A percentile compares a stretch with the other conserved stretches of the same genome.
phyloP scores from a whole-genome alignment of 2,888 invertebrate genomes.

The Axea sp. region DNA sequence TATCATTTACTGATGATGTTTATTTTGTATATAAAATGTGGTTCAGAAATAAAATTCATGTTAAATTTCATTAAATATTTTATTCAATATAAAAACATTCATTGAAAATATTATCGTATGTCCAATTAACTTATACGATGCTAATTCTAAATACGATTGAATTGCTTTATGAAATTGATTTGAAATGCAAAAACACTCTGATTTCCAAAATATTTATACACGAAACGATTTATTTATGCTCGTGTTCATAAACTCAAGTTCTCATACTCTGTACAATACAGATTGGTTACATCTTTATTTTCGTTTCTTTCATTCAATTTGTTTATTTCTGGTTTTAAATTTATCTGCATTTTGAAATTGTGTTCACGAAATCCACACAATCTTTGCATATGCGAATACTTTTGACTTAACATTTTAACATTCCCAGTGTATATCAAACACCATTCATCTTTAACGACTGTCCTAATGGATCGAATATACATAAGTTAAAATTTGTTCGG shows the following conservation, averaged over 20 bases:
- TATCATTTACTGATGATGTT: too few species aligned
- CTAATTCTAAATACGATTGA: too few species aligned
- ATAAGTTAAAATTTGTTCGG: too few species aligned
- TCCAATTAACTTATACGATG: too few species aligned
- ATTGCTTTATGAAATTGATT: too few species aligned
- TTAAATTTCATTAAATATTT: too few species aligned
- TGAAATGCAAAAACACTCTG: neutral
- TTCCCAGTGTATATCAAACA: slow-evolving; percentile 6
- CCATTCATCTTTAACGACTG: slow-evolving; percentile 9
- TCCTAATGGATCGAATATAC: slow-evolving; percentile 8
- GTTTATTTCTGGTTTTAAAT: slow-evolving; percentile 14
- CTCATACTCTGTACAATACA: neutral
- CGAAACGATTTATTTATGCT: slow-evolving; percentile 7
- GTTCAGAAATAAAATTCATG: too few species aligned
- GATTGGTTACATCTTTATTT: slow-evolving; percentile 15
- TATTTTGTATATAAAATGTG: too few species aligned
- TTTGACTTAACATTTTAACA: slow-evolving; percentile 11
- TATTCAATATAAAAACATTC: too few species aligned
- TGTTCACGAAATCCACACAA: neutral
- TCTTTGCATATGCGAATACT: neutral
- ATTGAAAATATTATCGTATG: too few species aligned
- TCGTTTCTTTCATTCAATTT: slow-evolving; percentile 5
- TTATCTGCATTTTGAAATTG: slow-evolving; percentile 5
- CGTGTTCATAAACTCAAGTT: neutral
- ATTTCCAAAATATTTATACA: neutral